phyloP scores from a whole-genome alignment of 2,888 invertebrate genomes.

The Nudaria mundana region DNA sequence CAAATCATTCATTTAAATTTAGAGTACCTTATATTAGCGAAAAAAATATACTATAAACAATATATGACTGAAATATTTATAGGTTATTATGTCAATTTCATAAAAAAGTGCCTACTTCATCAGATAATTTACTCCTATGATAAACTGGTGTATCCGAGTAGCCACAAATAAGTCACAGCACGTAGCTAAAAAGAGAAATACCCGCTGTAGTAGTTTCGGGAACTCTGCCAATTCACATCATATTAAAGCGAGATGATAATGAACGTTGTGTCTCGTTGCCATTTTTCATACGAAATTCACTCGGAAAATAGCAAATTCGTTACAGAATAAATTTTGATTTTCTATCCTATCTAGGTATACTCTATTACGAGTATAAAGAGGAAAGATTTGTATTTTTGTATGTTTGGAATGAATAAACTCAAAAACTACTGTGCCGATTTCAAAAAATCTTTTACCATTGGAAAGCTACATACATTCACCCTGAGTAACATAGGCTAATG shows the following conservation, averaged over 20 bases:
- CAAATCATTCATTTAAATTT: too few species aligned
- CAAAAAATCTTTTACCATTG: too few species aligned
- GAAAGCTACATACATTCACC: too few species aligned
- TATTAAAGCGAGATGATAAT: conserved; percentile 71
- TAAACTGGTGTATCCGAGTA: conserved; percentile 34
- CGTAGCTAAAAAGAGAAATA: conserved; percentile 71
- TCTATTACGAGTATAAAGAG: background rate
- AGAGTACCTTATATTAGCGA: too few species aligned
- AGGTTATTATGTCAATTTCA: too few species aligned
- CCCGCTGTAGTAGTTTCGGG: conserved; percentile 53
- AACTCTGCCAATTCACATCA: conserved; percentile 72
- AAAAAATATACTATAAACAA: too few species aligned
- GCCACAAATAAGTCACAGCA: conserved; percentile 61
- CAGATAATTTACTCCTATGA: too few species aligned
- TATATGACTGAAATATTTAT: background rate
- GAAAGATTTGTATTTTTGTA: too few species aligned
- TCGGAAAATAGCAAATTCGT: conserved; percentile 29
- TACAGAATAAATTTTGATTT: conserved; percentile 29
- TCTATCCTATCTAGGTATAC: conserved; percentile 9
- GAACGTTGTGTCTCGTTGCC: conserved; percentile 53
- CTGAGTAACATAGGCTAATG: too few species aligned
- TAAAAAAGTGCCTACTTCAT: too few species aligned
- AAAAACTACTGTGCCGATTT: too few species aligned
- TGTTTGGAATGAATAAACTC: too few species aligned
- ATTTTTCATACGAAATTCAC: conserved; percentile 41